Base-by-base conservation (phyloP, 2,113 vertebrate species). In the Elephas maximus region DNA sequence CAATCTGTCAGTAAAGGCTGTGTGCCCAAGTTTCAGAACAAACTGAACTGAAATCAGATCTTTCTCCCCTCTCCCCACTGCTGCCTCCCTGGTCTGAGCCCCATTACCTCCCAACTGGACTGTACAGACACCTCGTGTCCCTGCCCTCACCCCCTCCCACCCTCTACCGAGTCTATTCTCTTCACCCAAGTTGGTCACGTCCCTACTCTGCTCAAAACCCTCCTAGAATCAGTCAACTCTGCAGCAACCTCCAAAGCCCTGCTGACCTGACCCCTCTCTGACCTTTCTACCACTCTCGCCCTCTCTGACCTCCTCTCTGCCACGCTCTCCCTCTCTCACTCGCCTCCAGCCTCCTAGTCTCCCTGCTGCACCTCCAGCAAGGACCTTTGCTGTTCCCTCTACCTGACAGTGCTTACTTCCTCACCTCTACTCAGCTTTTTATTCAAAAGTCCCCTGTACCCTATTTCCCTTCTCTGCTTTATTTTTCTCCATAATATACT, bases 201-300 rank as follows among this genome's bases (percentile, higher is more conserved):
- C 28, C 6, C 8, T 6, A 4, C 23, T 67, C 8, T 6, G 4
- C 23, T 67, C 0, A 48, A 44, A 53, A 62, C 60, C 12, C 65
- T 30, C 5, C 53, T 57, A 57, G 17, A 48, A 28, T 45, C 0
- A 0, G 12, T 30, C 48, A 26, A 82, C 37, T 14, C 0, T 11
- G 37, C 30, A 30, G 9, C 0, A 1, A 15, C 81, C 2, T 2
- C 18, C 30, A 23, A 2, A 9, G 20, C 71, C 77, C 26, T 44
- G 37, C 1, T 37, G 67, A 77, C 30, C 26, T 30, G 77, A 1
- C 48, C 11, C 21, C 60, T 48, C 28, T 0, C 14, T 23, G 24
- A 2, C 83, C 6, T 30, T 53, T 37, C 73, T 0, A 0, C 86
- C 45, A 4, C 65, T 8, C 24, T 62, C 10, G 51, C 14, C 21